These are phyloP conservation scores for Fregata magnificens DNA, from an alignment of 2,113 vertebrate species.

Conservation along the genomic window DNA sequence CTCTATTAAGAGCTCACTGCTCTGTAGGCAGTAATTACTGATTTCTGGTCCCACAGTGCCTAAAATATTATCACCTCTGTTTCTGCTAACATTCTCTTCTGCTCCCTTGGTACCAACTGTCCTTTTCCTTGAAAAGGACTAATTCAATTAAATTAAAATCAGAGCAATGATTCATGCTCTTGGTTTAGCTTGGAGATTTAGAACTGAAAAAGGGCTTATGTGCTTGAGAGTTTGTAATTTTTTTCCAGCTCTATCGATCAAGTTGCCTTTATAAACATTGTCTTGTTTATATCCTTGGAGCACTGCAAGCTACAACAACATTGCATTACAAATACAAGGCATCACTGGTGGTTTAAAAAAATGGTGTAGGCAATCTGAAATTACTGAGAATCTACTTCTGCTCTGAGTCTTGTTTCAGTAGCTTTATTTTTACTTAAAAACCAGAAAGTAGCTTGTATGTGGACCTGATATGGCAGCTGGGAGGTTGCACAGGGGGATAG, in stretches of 20 bases:
- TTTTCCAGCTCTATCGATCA: not conserved
- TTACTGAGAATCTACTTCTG: not conserved
- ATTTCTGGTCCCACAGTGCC: not conserved
- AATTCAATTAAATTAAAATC: not conserved
- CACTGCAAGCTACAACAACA: not conserved
- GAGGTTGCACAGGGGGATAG: not conserved
- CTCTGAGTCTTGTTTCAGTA: not conserved
- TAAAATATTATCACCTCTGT: not conserved
- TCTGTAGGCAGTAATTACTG: not conserved
- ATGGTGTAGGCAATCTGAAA: not conserved
- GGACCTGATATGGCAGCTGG: not conserved
- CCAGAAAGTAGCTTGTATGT: not conserved
- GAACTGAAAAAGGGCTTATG: not conserved
- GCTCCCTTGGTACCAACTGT: not conserved
- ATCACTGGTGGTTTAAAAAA: not conserved
- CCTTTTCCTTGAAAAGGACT: not conserved
- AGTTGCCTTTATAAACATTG: not conserved
- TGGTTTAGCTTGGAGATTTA: not conserved
- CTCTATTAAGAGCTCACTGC: not conserved
- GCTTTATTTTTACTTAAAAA: not conserved
- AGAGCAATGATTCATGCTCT: not conserved
- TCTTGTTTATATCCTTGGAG: not conserved
- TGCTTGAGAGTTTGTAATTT: not conserved
- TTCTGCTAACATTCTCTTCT: not conserved
- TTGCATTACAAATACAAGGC: not conserved